Evolutionary conservation across 2,797 vertebrate species (phyloP).

Genomic region (Poecile montanus): DNA sequence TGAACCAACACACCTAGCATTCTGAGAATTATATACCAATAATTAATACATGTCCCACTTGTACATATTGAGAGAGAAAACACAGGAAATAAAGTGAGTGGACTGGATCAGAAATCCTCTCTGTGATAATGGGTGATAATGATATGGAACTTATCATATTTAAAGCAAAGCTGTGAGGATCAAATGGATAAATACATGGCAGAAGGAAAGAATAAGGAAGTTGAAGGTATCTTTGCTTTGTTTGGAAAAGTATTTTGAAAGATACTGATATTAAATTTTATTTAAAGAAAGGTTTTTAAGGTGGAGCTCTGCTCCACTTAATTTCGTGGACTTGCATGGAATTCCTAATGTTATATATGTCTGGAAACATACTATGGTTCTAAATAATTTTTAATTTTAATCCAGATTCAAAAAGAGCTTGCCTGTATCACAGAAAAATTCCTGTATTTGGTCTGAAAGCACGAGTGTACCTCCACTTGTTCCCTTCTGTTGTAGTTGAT

Average conservation of each 20-base stretch:
- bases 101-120: neutral
- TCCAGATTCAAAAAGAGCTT: neutral
- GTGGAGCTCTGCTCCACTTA: neutral
- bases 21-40: neutral
- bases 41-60: neutral
- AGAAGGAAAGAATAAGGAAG: neutral
- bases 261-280: neutral
- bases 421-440: neutral
- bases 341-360: neutral
- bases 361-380: neutral
- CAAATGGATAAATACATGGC: neutral
- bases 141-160: neutral
- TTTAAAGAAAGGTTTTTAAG: constrained; percentile 18
- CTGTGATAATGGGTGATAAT: neutral
- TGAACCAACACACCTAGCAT: neutral
- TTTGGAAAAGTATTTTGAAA: constrained; percentile 40
- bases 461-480: neutral
- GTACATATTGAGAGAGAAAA: neutral
- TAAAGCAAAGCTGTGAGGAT: neutral
- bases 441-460: neutral
- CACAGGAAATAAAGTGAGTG: neutral
- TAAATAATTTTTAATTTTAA: neutral
- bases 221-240: neutral
- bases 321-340: neutral
- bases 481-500: neutral